Base-by-base conservation (phyloP, 2,797 vertebrate genomes). In the Glossophaga mutica region DNA sequence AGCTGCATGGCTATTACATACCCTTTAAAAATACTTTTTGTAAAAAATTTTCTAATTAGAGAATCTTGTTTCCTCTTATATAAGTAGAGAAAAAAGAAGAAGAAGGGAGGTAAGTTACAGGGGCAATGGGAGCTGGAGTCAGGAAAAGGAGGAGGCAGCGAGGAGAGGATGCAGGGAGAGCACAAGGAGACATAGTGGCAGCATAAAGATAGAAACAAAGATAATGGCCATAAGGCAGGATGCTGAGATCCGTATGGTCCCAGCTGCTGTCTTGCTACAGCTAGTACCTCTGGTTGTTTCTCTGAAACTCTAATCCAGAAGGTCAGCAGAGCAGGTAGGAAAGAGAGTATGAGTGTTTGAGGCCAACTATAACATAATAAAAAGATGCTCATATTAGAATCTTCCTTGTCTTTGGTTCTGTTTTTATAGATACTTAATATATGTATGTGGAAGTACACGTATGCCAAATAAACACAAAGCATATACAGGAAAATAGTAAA, bases 291-390 rank as follows among this genome's bases (percentile, higher is more conserved):
- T 97, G 95, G 74, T 89, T 95, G 86, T 83, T 94, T 91, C 95
- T 94, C 62, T 87, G 87, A 84, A 91, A 92, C 89, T 91, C 88
- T 87, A 87, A 96, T 92, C 91, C 93, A 94, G 91, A 97, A 97
- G 95, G 96, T 98, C 97, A 95, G 57, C 78, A 42, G 94, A 91
- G 91, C 92, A 97, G 97, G 96, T 97, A 97, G 95, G 78, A 52
- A 42, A 89, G n/a, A 84, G 26, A 65, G 59, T 2, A 4, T n/a
- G 57, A 74, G 11, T 74, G 26, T 88, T 14, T 62, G 83, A 95
- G 79, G 59, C 67, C 85, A 96, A 83, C 42, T 85, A 10, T 6
- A 55, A n/a, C 46, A 59, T 11, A 78, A 90, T 90, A 37, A 21
- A 90, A 84, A 81, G 34, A 48, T 7, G 77, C 21, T 67, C 50